phyloP scores from a whole-genome alignment of 2,113 vertebrate genomes.

The Catharus fuscescens region DNA sequence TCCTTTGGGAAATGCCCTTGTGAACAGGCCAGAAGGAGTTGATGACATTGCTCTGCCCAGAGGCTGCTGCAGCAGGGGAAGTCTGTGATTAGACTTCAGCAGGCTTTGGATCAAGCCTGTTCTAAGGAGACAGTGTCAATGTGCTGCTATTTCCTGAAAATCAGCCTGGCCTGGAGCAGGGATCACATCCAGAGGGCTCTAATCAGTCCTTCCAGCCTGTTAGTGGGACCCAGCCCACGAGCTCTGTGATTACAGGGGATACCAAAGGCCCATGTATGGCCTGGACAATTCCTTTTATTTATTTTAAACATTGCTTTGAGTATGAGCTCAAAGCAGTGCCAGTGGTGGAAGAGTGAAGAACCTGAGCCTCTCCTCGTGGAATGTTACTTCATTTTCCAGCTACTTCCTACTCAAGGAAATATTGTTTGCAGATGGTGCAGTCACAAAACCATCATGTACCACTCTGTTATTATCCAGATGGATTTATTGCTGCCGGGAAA shows the following conservation, averaged over 20 bases:
- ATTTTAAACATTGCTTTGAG: background rate
- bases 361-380: background rate
- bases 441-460: background rate
- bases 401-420: background rate
- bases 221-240: background rate
- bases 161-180: background rate
- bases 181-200: background rate
- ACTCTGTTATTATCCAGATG: background rate
- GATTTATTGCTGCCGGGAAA: background rate
- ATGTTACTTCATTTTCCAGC: background rate
- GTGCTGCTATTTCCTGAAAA: background rate
- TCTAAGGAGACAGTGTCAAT: background rate
- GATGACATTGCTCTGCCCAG: background rate
- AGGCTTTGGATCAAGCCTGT: background rate
- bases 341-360: background rate
- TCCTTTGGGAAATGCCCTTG: background rate
- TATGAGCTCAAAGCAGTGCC: background rate
- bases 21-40: background rate
- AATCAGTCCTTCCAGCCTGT: background rate
- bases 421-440: background rate
- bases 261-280: background rate
- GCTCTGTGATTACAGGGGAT: background rate
- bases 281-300: background rate
- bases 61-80: background rate
- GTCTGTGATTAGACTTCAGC: background rate